A percentile compares a stretch with the other conserved stretches of the same genome.
Evolutionary conservation across 2,797 vertebrate species (phyloP).

Genomic region (Epinephelus coioides): DNA sequence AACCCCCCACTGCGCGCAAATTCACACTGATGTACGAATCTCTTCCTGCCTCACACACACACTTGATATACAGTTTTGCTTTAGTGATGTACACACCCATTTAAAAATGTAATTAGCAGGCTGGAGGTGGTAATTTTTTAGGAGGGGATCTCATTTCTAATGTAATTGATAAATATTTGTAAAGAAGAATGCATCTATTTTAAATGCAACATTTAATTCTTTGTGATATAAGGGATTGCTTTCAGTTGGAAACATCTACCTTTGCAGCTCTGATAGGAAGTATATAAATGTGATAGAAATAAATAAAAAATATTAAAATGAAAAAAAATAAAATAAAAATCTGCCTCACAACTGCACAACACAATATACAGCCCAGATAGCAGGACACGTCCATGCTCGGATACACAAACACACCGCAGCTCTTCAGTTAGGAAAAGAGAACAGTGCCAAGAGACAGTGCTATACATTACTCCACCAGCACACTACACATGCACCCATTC

Average conservation of each 20-base stretch:
- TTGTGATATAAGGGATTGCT: background rate
- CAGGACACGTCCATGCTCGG: background rate
- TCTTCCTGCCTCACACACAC: background rate
- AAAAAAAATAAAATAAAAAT: background rate
- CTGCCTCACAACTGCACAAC: background rate
- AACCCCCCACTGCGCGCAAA: slow-evolving; percentile 40
- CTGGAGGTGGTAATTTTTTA: slow-evolving; percentile 1
- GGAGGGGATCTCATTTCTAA: background rate
- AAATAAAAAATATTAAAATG: background rate
- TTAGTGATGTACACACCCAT: slow-evolving; percentile 5
- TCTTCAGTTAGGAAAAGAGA: slow-evolving; percentile 77
- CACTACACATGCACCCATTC: slow-evolving; percentile 84
- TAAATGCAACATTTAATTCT: background rate
- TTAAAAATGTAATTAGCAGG: slow-evolving; percentile 21
- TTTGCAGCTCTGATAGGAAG: background rate
- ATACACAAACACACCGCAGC: slow-evolving; percentile 18
- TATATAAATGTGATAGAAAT: background rate
- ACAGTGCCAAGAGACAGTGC: slow-evolving; percentile 77
- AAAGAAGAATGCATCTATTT: slow-evolving; percentile 6
- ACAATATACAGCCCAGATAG: background rate
- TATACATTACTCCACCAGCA: slow-evolving; percentile 85
- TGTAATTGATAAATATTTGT: background rate
- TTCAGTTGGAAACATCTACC: background rate
- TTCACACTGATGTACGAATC: slow-evolving; percentile 39
- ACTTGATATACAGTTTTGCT: background rate